phyloP scores from a whole-genome alignment of 2,113 vertebrate species.

The Butastur rufipennis region DNA sequence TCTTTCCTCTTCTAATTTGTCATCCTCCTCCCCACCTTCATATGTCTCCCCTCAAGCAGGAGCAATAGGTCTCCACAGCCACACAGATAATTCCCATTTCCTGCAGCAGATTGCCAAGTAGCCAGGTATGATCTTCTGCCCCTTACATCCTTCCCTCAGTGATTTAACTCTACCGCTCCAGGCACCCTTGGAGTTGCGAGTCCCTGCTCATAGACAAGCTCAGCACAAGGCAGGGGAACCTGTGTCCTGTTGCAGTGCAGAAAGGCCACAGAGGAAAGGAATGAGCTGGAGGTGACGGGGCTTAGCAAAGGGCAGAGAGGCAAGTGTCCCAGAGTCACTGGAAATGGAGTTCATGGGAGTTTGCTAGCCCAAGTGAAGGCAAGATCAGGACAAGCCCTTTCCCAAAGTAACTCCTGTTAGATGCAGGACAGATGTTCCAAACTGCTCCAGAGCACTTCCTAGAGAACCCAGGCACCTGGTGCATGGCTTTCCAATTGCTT shows the following conservation, averaged over 20 bases:
- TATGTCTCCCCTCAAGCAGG: neutral
- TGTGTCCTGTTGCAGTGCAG: neutral
- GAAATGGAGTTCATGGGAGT: neutral
- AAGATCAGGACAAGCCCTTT: neutral
- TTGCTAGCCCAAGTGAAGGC: neutral
- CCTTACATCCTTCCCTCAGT: neutral
- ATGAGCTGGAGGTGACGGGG: neutral
- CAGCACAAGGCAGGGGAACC: accelerated
- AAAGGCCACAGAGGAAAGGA: neutral
- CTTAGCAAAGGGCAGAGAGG: neutral
- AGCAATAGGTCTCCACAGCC: neutral
- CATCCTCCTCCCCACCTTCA: neutral
- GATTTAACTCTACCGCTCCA: neutral
- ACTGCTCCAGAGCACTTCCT: neutral
- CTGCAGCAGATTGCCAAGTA: neutral
- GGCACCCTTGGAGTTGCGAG: neutral
- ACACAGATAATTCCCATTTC: neutral
- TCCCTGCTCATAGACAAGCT: neutral
- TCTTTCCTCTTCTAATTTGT: neutral
- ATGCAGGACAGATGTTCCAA: neutral
- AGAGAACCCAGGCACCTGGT: neutral
- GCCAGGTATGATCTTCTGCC: neutral
- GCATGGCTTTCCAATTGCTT: neutral
- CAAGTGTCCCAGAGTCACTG: neutral
- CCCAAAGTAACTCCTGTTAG: neutral